Base-by-base conservation (phyloP, 1,140 invertebrate species). In the Listronotus oregonensis region DNA sequence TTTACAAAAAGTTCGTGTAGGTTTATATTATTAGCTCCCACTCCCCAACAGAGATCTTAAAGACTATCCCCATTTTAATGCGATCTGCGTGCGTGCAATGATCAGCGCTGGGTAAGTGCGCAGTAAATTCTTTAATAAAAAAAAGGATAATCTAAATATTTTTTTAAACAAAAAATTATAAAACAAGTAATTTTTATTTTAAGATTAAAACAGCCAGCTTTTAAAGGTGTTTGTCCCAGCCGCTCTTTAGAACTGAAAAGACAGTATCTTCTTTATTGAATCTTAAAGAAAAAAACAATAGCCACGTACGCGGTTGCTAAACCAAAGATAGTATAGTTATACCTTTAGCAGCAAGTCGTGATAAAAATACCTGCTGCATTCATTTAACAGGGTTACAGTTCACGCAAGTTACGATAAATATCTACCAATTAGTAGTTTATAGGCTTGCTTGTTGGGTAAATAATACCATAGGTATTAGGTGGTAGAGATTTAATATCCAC, bases 351-450 rank as follows among this genome's bases (percentile, higher is more conserved):
- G 42, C 55, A 18, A 47, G 49, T 64, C 67, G 61, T 55, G 61
- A 64, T 68, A 64, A 59, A 64, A 63, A 59, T 50, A 54, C 50
- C 44, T 57, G 59, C 18, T 40, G 64, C 67, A 68, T 68, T 70
- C 66, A 66, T 69, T 70, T 70, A 70, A 61, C 62, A 69, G 71
- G 72, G 70, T 73, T 73, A 69, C 70, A 73, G 72, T 73, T 73
- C 72, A 73, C 68, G 72, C 70, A 70, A 52, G 64, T 62, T 32
- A 44, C 49, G 72, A 73, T 73, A 73, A 72, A 71, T 70, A 73
- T 73, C 72, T 71, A 69, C 72, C 72, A 73, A 73, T 73, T 73
- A 73, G 72, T 70, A 68, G 68, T 73, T 73, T 73, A 72, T 72
- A 61, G 67, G 56, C 68, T 66, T 55, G 50, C 42, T 68, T 56